Evolutionary conservation across 2,797 vertebrate genomes (phyloP).

Genomic region (Petrocephalus sullivani): DNA sequence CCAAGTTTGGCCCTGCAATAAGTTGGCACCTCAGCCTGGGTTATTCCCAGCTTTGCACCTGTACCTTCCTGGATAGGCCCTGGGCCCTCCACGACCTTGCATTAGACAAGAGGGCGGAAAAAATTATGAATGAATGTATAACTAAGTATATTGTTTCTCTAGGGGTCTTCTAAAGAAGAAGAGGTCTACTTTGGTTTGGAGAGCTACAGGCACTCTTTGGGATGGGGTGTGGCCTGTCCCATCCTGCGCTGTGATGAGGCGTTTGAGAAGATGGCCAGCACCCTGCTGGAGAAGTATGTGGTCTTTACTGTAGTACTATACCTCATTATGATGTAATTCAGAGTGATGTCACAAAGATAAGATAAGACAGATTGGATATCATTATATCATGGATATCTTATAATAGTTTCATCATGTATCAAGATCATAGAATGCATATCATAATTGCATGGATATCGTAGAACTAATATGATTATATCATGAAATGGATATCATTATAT

Average conservation of each 20-base stretch:
- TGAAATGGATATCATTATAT: neutral
- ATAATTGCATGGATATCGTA: neutral
- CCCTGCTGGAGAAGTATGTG: slow-evolving; percentile 83
- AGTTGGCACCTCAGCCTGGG: neutral
- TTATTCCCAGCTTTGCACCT: neutral
- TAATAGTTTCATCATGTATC: neutral
- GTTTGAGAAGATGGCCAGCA: slow-evolving; percentile 95
- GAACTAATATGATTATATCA: neutral
- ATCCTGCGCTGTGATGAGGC: slow-evolving; percentile 91
- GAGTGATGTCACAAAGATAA: neutral
- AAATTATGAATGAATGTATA: neutral
- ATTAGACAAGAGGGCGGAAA: neutral
- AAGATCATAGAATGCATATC: neutral
- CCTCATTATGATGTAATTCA: neutral
- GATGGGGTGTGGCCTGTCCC: slow-evolving; percentile 95
- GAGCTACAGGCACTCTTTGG: slow-evolving; percentile 87
- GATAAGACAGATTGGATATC: neutral
- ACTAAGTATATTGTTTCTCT: neutral
- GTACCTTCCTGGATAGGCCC: neutral
- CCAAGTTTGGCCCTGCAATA: neutral
- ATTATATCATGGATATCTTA: neutral
- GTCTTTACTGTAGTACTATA: neutral
- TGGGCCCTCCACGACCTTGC: neutral
- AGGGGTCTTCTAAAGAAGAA: slow-evolving; percentile 49
- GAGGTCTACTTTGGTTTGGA: slow-evolving; percentile 87